Evolutionary conservation across 2,113 vertebrate genomes (phyloP).

Genomic region (Perognathus longimembris): DNA sequence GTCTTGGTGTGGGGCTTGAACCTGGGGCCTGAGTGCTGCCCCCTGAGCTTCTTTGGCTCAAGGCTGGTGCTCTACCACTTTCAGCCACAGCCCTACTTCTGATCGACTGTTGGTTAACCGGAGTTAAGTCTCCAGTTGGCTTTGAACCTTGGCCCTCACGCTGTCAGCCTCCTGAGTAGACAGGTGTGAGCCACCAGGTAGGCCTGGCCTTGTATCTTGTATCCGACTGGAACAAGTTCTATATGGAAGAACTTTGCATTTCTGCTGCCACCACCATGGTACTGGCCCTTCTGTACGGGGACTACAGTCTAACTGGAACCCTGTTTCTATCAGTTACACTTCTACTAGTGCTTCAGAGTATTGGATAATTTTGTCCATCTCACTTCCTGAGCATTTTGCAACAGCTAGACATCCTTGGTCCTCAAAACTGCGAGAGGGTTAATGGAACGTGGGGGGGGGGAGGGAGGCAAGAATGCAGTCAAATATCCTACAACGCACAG

Average conservation of each 20-base stretch:
- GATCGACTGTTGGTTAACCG: too few species aligned
- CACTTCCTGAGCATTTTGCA: not conserved
- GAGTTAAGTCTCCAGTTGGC: too few species aligned
- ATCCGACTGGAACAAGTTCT: not conserved
- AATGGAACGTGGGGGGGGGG: not conserved
- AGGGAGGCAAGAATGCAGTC: not conserved
- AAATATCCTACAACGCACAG: not conserved
- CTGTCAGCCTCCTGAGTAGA: too few species aligned
- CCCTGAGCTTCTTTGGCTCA: too few species aligned
- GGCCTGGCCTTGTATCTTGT: not conserved
- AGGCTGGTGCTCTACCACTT: too few species aligned
- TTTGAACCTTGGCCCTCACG: too few species aligned
- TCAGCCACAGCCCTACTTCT: too few species aligned
- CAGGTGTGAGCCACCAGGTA: too few species aligned
- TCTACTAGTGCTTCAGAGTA: slow-evolving; percentile 23
- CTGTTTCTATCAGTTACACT: not conserved
- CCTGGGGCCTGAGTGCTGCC: too few species aligned
- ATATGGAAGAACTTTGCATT: not conserved
- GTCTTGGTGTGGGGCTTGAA: too few species aligned
- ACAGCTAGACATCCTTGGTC: not conserved
- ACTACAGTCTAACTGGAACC: not conserved
- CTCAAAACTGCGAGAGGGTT: not conserved
- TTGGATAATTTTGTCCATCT: not conserved
- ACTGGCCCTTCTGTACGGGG: not conserved
- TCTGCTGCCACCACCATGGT: not conserved